These are phyloP conservation scores for Steinernema hermaphroditum DNA, from an alignment of 2,888 invertebrate genomes.

Conservation along the genomic window DNA sequence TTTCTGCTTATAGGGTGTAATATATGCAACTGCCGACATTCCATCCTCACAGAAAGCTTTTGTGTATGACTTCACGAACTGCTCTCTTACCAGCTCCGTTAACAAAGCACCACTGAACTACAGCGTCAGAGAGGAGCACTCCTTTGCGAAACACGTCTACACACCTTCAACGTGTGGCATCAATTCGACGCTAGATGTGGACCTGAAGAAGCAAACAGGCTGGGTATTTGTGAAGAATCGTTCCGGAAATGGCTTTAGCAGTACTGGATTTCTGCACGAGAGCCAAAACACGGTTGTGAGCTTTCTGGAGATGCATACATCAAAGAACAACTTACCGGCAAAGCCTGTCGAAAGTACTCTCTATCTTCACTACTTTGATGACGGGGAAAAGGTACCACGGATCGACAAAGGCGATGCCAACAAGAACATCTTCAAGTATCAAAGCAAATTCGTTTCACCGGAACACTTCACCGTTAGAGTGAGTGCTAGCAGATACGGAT, in stretches of 20 bases:
- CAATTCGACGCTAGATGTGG: background rate
- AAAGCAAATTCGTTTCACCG: background rate
- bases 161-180: background rate
- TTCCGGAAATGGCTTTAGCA: background rate
- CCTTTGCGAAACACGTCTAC: background rate
- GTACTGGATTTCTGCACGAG: background rate
- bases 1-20: background rate
- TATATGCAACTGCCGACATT: background rate
- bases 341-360: background rate
- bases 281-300: background rate
- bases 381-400: background rate
- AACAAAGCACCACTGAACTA: background rate
- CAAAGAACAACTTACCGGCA: background rate
- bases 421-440: background rate
- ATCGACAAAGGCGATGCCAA: background rate
- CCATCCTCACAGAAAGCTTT: background rate
- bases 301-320: background rate
- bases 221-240: background rate
- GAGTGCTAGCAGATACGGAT: background rate
- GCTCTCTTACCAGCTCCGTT: background rate
- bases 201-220: background rate
- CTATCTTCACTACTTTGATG: background rate
- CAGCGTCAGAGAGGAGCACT: background rate
- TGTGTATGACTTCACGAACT: background rate
- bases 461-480: background rate